Base-by-base conservation (phyloP, 2,888 invertebrate genomes). In the Ophonus ardosiacus region DNA sequence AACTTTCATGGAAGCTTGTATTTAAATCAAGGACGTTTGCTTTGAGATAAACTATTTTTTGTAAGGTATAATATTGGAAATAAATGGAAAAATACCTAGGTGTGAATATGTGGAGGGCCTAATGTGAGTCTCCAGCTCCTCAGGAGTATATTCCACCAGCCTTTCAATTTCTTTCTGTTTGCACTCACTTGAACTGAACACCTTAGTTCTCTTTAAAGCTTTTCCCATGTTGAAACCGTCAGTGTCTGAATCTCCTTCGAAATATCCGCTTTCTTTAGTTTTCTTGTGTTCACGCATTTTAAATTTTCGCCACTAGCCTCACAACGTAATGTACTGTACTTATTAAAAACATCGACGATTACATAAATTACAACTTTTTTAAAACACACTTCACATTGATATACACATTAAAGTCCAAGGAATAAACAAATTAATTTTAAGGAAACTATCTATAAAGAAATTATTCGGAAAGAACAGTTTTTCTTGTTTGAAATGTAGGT, bases 241-340 rank as follows among this genome's bases (percentile, higher is more conserved):
- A 87, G 93, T 93, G 89, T 94, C 94, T 89, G 93, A 93, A 90
- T 94, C 95, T 88, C 95, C 96, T 92, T 96, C 96, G 93, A 96
- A 96, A 90, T 96, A 96, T 87, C 96, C 96, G 91, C 96, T 96
- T 92, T 97, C 96, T 93, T 96, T 91, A 86, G 91, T 91, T 89
- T 91, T 91, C 88, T 91, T 91, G 88, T 91, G 91, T 87, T 89
- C 89, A 88, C 91, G 91, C 91, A 91, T 91, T 88, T 89, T 90
- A 85, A 85, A 71, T 80, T 18, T 65, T 79, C 51, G 80, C 68
- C 56, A 80, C 40, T 31, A 56, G 61, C 40, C n/a, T 18, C 56
- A 40, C 76, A 21, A 68, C 40, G 24, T 15, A 40, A 61, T 61
- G 18, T 59, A 76, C 40, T 40, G 31, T 31, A 68, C 15, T 84